Base-by-base conservation (phyloP, 2,797 vertebrate species). In the Gallinago stenura region DNA sequence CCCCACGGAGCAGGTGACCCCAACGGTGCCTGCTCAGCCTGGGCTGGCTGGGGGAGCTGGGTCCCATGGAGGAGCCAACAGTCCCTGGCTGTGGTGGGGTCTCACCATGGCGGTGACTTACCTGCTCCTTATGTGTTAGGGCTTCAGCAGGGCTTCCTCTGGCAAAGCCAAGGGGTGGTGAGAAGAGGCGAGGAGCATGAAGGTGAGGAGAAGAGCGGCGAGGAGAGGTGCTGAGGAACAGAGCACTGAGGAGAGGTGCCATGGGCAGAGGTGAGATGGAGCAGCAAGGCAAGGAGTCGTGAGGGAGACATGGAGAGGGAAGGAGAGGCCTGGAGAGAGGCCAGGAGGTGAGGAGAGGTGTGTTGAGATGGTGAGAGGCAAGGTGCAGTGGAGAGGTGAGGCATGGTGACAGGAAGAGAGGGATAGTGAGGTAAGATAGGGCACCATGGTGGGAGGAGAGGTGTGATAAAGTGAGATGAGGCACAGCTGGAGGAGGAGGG, bases 51-150 rank as follows among this genome's bases (percentile, higher is more conserved):
- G 33, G 43, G 10, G 53, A 39, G 28, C 16, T 3, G 4, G 53
- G 64, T 5, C n/a, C 1, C 1, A 7, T 2, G 2, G 53, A 28
- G 16, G 31, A 33, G 30, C 1, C 2, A 2, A 6, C 2, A 2
- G 48, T 3, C 16, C 48, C 37, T 15, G 2, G 11, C 31, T 1
- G 7, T 11, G 15, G 7, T 8, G 39, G 7, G 15, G 7, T 20
- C 48, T 26, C 2, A 9, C 37, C 37, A 10, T 5, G 57, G 46
- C 1, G 4, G 39, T 17, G 39, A 16, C 53, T 39, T 8, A 10
- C 30, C 53, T 26, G 33, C 37, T 71, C 20, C 20, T 3, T 4
- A 13, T 26, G 13, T 3, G 0, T 31, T 7, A 25, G 46, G n/a
- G 6, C n/a, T 45, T 10, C 26, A 13, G 68, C 45, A 31, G 48